phyloP scores from a whole-genome alignment of 2,888 invertebrate species.

The Asteroscopus sphinx region DNA sequence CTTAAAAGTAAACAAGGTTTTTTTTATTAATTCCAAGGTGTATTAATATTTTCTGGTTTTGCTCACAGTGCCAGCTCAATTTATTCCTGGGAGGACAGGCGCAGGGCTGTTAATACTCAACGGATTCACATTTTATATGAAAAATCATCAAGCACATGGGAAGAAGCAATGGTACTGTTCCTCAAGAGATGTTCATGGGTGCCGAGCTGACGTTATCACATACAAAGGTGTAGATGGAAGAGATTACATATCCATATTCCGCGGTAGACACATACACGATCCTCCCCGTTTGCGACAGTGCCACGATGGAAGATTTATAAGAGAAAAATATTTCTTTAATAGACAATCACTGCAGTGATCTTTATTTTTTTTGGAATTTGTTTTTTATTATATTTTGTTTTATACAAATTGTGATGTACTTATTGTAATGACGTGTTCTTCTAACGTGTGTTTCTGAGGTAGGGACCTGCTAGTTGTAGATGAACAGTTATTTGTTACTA shows the following conservation, averaged over 20 bases:
- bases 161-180: slow-evolving; percentile 88
- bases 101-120: slow-evolving; percentile 83
- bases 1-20: slow-evolving; percentile 36
- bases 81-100: slow-evolving; percentile 84
- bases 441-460: slow-evolving; percentile 76
- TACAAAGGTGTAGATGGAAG: slow-evolving; percentile 82
- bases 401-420: slow-evolving; percentile 77
- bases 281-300: slow-evolving; percentile 83
- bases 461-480: slow-evolving; percentile 84
- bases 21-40: slow-evolving; percentile 62
- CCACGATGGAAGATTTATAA: slow-evolving; percentile 84
- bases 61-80: slow-evolving; percentile 84
- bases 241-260: slow-evolving; percentile 86
- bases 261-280: slow-evolving; percentile 82
- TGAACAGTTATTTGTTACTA: slow-evolving; percentile 71
- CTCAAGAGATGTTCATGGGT: slow-evolving; percentile 84
- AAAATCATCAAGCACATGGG: slow-evolving; percentile 86
- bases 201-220: slow-evolving; percentile 85
- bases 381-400: slow-evolving; percentile 61
- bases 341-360: slow-evolving; percentile 67
- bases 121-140: slow-evolving; percentile 87
- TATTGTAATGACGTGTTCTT: slow-evolving; percentile 73
- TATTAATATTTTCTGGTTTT: slow-evolving; percentile 65
- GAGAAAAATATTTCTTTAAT: slow-evolving; percentile 75
- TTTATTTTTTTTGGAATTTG: slow-evolving; percentile 57